These are phyloP conservation scores for Oryzias curvinotus DNA, from an alignment of 2,113 vertebrate genomes.

Conservation along the genomic window DNA sequence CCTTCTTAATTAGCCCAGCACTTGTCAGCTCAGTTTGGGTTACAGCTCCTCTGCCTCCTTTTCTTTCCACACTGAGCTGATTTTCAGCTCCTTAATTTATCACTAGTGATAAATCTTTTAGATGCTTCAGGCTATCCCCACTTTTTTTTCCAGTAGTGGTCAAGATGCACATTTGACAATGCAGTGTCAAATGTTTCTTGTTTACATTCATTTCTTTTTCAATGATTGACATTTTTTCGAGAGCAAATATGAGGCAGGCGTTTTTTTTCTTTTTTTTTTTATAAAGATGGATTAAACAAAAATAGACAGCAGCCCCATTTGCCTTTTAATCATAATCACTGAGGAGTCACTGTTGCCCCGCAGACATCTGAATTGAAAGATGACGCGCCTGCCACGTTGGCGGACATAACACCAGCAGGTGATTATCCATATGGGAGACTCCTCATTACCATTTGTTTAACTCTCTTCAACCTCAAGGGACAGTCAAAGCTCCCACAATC, in stretches of 20 bases:
- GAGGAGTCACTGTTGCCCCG: conserved; percentile 26
- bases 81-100: conserved; percentile 69
- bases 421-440: conserved; percentile 65
- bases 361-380: conserved; percentile 47
- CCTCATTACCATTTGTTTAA: conserved; percentile 42
- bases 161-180: conserved; percentile 1
- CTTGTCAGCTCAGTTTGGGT: conserved; percentile 61
- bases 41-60: conserved; percentile 45
- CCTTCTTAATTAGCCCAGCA: conserved; percentile 48
- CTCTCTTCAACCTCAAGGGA: too few relatives aligned
- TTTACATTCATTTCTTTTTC: conserved; percentile 3
- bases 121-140: conserved; percentile 17
- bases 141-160: conserved; percentile 6
- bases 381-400: conserved; percentile 25
- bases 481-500: too few relatives aligned
- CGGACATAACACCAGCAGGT: conserved; percentile 33
- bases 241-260: background rate
- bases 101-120: conserved; percentile 67
- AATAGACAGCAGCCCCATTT: conserved; percentile 44
- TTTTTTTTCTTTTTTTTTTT: too few relatives aligned
- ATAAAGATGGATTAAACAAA: conserved; percentile 28
- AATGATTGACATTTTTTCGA: too few relatives aligned
- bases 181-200: background rate
- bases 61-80: conserved; percentile 38
- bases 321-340: conserved; percentile 19